Evolutionary conservation across 2,797 vertebrate species (phyloP), one percentile per base, ranked within the genome.

Genomic region (Cirrhinus mrigala): DNA sequence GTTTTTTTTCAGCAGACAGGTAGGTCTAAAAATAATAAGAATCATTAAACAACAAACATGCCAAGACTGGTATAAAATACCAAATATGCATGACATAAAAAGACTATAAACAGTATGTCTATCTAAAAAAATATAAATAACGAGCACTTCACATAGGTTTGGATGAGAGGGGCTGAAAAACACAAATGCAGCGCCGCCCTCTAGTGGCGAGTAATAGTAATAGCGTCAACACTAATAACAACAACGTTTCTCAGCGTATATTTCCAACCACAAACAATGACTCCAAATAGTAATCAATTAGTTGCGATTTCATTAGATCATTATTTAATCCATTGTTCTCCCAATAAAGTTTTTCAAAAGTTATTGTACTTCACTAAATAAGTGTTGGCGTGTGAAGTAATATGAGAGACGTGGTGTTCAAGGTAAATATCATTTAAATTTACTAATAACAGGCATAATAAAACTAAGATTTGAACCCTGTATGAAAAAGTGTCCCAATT

Each of bases 161-260:
- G 1, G 4, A 11, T 4, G 10, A 56, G 6, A 6, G 11, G 3
- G 15, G 15, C 16, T 77, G n/a, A 76, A 9, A 76, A 52, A 84
- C 20, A 37, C 15, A 69, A 58, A 58, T 79, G 27, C 50, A 70
- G 12, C 20, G 74, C 84, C 78, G 81, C 69, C 79, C 82, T 86
- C 88, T 88, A 64, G 79, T 62, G 88, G 52, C 58, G 15, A 74
- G 6, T 27, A 29, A n/a, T 8, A 24, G 52, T 27, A 33, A 33
- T 20, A 20, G 37, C 24, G 4, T 33, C 15, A 4, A 14, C 22
- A 27, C 5, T 4, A 54, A 54, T 70, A 29, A 56, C 11, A 0
- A 18, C 24, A n/a, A n/a, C 18, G 24, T 29, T 0, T 14, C 70
- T 73, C 69, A 16, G 14, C 40, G 4, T 74, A 1, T 3, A 20